phyloP scores from a whole-genome alignment of 2,797 vertebrate species.

The Furcifer pardalis region DNA sequence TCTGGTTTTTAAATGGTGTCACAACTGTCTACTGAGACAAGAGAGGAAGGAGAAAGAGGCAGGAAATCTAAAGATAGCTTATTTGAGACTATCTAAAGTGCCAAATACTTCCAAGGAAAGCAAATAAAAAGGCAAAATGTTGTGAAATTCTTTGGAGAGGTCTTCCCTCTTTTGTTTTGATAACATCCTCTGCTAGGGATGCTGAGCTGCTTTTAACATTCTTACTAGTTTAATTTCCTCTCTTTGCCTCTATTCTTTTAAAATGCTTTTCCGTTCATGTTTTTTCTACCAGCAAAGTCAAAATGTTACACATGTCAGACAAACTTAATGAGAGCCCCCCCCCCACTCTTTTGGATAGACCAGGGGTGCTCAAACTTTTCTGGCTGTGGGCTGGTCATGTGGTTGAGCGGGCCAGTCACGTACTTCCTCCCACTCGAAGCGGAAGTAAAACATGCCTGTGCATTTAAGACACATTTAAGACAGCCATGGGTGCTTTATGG shows the following conservation, averaged over 20 bases:
- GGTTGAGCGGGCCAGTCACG: no score
- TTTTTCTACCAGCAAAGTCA: slow-evolving; percentile 66
- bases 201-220: slow-evolving; percentile 58
- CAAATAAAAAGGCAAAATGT: slow-evolving; percentile 48
- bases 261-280: slow-evolving; percentile 60
- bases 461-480: no score
- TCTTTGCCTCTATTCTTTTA: slow-evolving; percentile 60
- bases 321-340: slow-evolving; percentile 45
- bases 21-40: slow-evolving; percentile 57
- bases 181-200: slow-evolving; percentile 60
- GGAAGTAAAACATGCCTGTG: no score
- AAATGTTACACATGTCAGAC: slow-evolving; percentile 62
- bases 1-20: slow-evolving; percentile 62
- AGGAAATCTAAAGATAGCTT: slow-evolving; percentile 31
- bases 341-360: no score
- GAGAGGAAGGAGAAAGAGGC: no score
- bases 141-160: slow-evolving; percentile 67
- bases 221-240: slow-evolving; percentile 65
- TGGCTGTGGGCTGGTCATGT: no score
- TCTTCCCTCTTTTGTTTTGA: slow-evolving; percentile 48
- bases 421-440: no score
- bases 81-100: slow-evolving; percentile 55
- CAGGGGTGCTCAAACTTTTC: no score
- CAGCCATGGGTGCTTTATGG: no score
- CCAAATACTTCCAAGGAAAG: slow-evolving; percentile 53